A percentile compares a stretch with the other conserved stretches of the same genome.
Conservation (phyloP, 2,797 vertebrate species). For the Toxotes lorentzi region DNA sequence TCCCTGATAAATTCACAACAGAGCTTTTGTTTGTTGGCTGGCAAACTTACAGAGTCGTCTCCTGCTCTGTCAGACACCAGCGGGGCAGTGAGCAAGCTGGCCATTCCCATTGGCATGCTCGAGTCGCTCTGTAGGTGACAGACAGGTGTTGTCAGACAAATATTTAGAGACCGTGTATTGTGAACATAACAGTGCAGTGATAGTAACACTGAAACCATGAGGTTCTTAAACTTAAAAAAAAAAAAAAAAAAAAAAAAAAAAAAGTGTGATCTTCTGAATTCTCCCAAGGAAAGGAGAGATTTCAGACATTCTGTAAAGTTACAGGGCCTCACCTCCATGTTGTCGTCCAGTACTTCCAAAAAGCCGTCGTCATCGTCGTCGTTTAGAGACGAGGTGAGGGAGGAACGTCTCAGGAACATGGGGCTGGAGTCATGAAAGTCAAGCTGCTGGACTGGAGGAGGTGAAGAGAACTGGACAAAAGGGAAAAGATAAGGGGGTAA, state of each 20-base stretch:
- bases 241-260: too few relatives aligned
- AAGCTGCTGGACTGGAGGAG: conserved; percentile 60
- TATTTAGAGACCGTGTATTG: not conserved
- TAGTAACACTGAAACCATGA: not conserved
- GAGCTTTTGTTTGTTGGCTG: not conserved
- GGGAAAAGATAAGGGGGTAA: rapidly evolving
- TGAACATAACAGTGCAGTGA: not conserved
- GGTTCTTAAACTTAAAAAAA: too few relatives aligned
- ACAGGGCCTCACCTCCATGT: conserved; percentile 75
- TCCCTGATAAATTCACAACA: not conserved
- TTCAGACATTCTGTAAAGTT: not conserved
- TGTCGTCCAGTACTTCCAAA: conserved; percentile 89
- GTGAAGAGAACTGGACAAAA: conserved; percentile 72
- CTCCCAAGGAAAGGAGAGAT: too few relatives aligned
- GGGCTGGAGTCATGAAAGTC: conserved; percentile 80
- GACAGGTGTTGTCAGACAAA: not conserved
- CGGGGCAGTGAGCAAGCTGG: conserved; percentile 88
- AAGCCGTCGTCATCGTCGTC: conserved; percentile 92
- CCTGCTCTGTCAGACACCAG: conserved; percentile 75
- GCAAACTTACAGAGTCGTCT: conserved; percentile 80
- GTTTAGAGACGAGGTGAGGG: conserved; percentile 76
- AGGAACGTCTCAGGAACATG: conserved; percentile 81
- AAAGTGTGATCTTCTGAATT: not conserved
- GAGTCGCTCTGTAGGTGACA: conserved; percentile 75
- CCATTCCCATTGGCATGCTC: conserved; percentile 84